Evolutionary conservation across 1,140 invertebrate genomes (phyloP).

Genomic region (Drosophila sucinea): DNA sequence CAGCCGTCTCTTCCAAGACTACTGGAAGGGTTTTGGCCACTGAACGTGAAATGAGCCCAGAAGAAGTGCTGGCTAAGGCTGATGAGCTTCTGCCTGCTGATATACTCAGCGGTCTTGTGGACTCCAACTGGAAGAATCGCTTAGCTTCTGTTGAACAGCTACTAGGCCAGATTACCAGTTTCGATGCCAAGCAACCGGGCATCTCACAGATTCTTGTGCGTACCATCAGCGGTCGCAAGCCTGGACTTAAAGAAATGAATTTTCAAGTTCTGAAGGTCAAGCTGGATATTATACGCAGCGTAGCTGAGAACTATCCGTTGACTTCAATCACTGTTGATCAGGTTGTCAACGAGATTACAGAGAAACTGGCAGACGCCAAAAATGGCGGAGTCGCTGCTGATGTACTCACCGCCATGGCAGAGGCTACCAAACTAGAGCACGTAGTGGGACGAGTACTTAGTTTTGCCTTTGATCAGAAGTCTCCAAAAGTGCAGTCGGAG

Average conservation of each 20-base stretch:
- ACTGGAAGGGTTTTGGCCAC: constrained; percentile 78
- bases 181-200: constrained; percentile 86
- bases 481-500: constrained; percentile 95
- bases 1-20: constrained; percentile 57
- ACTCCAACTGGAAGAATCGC: constrained; percentile 94
- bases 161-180: constrained; percentile 85
- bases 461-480: constrained; percentile 93
- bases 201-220: constrained; percentile 90
- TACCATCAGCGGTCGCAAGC: constrained; percentile 92
- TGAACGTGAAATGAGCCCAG: constrained; percentile 86
- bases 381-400: constrained; percentile 89
- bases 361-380: constrained; percentile 93
- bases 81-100: constrained; percentile 86
- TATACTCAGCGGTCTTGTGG: constrained; percentile 87
- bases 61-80: constrained; percentile 89
- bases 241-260: constrained; percentile 95
- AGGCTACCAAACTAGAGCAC: constrained; percentile 90
- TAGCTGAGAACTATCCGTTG: constrained; percentile 90
- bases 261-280: constrained; percentile 95
- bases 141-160: constrained; percentile 91
- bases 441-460: constrained; percentile 88
- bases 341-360: constrained; percentile 91
- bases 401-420: constrained; percentile 89
- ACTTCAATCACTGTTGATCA: constrained; percentile 89
- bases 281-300: constrained; percentile 90